phyloP scores from a whole-genome alignment of 1,140 invertebrate genomes.

The Frieseomelitta varia region DNA sequence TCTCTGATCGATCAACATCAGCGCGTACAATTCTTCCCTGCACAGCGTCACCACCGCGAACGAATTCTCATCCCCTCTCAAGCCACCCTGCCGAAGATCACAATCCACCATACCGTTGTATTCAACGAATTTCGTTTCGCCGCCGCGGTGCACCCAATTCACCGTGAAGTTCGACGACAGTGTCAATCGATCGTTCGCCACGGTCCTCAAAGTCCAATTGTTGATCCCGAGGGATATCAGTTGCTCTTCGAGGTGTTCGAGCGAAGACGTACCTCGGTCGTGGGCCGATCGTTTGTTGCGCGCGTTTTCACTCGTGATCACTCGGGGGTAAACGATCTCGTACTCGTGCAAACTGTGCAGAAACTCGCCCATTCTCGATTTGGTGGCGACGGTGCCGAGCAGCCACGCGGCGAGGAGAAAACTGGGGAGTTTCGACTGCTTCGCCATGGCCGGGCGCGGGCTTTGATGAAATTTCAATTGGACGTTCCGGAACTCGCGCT shows the following conservation, averaged over 20 bases:
- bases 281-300: constrained; percentile 43
- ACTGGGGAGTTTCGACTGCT: constrained; percentile 23
- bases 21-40: constrained; percentile 73
- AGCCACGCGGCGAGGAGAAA: constrained; percentile 42
- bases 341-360: constrained; percentile 17
- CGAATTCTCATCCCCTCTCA: constrained; percentile 64
- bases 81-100: constrained; percentile 58
- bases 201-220: constrained; percentile 71
- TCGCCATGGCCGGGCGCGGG: not conserved
- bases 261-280: not conserved
- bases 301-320: constrained; percentile 27
- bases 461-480: constrained; percentile 1
- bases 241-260: not conserved
- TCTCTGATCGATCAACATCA: constrained; percentile 70
- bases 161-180: constrained; percentile 53
- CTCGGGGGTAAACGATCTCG: constrained; percentile 60
- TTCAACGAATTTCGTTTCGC: too few species aligned
- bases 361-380: constrained; percentile 25
- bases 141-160: constrained; percentile 18
- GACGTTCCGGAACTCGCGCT: not conserved
- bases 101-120: constrained; percentile 35
- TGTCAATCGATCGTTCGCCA: constrained; percentile 57
- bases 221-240: constrained; percentile 55
- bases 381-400: constrained; percentile 29
- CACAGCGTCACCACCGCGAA: constrained; percentile 78